Base-by-base conservation (phyloP, 2,797 vertebrate species). In the Dallia pectoralis region DNA sequence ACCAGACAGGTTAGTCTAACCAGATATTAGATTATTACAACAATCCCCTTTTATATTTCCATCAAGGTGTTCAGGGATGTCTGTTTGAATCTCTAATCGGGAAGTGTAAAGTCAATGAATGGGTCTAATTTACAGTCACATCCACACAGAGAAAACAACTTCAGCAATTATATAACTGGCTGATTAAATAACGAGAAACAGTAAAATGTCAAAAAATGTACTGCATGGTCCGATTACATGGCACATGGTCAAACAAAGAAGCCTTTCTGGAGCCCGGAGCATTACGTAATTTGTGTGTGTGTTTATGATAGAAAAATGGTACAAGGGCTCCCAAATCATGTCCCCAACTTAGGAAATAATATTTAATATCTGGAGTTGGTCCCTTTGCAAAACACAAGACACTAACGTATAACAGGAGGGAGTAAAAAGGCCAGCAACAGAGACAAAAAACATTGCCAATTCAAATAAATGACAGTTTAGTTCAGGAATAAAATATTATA, bases 281-380 rank as follows among this genome's bases (percentile, higher is more conserved):
- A n/a, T n/a, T n/a, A n/a, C n/a, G n/a, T n/a, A n/a, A n/a, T 64
- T 49, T 44, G 5, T 44, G 40, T 44, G 40, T 44, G 48, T n/a
- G 49, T 56, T 56, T 11, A 56, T 56, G 53, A 56, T 22, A 9
- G 22, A 73, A 71, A 73, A 69, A 79, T 18, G 44, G 62, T 33
- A 65, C 66, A 62, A 74, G 70, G 67, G 25, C 67, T 76, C 81
- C 74, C 64, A 78, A 72, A 22, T 44, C 66, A 74, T 72, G 79
- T 78, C 68, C 51, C 73, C 48, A 66, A 62, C 78, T 78, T 74
- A 76, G 72, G 32, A 71, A 64, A 47, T 9, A 61, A 74, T 74
- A 79, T 82, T 87, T 82, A 3, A 83, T 79, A 53, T 69, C 51
- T 84, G 77, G 75, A 81, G 36, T 19, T 64, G 36, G 29, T 81